Evolutionary conservation across 1,140 invertebrate species (phyloP).

Genomic region (Drosophila watanabei): DNA sequence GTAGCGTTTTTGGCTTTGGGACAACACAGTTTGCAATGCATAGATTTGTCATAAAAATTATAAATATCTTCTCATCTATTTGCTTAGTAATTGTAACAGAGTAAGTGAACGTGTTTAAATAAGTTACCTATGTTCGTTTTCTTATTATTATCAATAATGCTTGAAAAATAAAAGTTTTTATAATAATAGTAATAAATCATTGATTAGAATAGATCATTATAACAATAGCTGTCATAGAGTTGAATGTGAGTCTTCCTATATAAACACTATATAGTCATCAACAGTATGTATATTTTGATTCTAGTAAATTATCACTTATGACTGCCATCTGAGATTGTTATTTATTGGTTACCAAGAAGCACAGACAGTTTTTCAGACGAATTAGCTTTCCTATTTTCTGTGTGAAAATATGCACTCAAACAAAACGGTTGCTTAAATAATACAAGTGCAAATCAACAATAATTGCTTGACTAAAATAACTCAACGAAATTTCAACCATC

Average conservation of each 20-base stretch:
- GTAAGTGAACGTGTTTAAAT: neutral
- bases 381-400: neutral
- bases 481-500: neutral
- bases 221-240: neutral
- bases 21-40: neutral
- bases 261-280: neutral
- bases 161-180: too few relatives aligned
- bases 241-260: neutral
- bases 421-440: too few relatives aligned
- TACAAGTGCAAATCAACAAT: neutral
- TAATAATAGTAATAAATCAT: neutral
- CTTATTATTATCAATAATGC: too few relatives aligned
- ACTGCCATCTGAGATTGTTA: neutral
- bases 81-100: neutral
- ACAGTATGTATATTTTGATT: neutral
- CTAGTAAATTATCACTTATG: neutral
- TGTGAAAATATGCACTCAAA: neutral
- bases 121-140: too few relatives aligned
- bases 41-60: neutral
- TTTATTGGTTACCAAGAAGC: conserved; percentile 3
- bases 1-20: neutral
- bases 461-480: neutral
- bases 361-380: neutral
- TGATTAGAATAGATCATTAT: neutral
- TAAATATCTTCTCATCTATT: neutral